A percentile compares a stretch with the other conserved stretches of the same genome.
These are phyloP conservation scores for Anabas testudineus DNA, from an alignment of 2,797 vertebrate species.

Conservation along the genomic window DNA sequence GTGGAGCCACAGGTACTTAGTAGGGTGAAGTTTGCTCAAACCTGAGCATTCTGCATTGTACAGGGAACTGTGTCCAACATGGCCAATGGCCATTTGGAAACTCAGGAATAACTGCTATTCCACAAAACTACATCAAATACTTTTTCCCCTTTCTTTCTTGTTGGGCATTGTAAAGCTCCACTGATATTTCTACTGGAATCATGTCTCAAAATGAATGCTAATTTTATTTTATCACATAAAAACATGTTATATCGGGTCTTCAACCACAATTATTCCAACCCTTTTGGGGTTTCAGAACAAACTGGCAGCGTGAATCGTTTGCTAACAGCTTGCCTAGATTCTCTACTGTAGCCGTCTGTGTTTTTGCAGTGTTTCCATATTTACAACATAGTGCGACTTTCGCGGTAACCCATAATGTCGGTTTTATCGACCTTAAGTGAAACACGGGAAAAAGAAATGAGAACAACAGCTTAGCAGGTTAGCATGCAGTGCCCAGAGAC, in stretches of 20 bases:
- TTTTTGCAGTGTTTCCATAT: slow-evolving; percentile 46
- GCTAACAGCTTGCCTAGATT: slow-evolving; percentile 16
- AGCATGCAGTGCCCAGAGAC: slow-evolving; percentile 55
- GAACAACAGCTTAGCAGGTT: slow-evolving; percentile 55
- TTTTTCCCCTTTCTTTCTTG: too few species aligned
- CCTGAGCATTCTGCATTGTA: too few species aligned
- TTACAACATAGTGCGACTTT: slow-evolving; percentile 40
- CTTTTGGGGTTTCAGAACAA: not conserved
- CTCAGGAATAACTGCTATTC: too few species aligned
- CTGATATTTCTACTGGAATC: not conserved
- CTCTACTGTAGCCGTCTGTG: slow-evolving; percentile 8
- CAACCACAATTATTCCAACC: too few species aligned
- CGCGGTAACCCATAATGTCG: slow-evolving; percentile 45
- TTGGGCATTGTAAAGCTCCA: not conserved
- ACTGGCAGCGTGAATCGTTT: slow-evolving; percentile 9
- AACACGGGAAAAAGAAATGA: slow-evolving; percentile 57
- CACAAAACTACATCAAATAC: too few species aligned
- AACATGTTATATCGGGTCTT: too few species aligned
- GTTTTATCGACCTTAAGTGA: slow-evolving; percentile 52
- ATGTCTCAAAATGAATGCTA: too few species aligned
- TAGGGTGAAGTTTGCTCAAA: too few species aligned
- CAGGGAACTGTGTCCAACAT: too few species aligned
- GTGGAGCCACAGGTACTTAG: too few species aligned
- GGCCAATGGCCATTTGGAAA: too few species aligned
- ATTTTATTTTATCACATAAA: too few species aligned